phyloP scores from a whole-genome alignment of 1,140 invertebrate genomes.

The Asbolus verrucosus region DNA sequence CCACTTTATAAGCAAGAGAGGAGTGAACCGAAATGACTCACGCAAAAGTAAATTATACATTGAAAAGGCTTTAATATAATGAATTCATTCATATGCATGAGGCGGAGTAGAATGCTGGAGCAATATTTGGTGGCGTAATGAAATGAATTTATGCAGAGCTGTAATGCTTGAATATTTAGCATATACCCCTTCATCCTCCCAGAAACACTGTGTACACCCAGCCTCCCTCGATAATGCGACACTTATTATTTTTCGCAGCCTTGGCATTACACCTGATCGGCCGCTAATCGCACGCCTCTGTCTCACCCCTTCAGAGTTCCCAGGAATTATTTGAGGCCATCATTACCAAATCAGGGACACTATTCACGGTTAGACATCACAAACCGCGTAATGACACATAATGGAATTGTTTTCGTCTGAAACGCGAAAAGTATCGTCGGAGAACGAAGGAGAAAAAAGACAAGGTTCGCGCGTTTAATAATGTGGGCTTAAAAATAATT shows the following conservation, averaged over 20 bases:
- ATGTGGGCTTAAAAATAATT: conserved; percentile 53
- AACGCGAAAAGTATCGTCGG: not conserved
- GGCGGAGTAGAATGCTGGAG: conserved; percentile 68
- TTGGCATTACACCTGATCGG: not conserved
- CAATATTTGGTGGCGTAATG: conserved; percentile 75
- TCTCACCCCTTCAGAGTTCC: too few relatives aligned
- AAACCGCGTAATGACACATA: too few relatives aligned
- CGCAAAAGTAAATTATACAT: conserved; percentile 78
- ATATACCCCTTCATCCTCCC: conserved; percentile 64
- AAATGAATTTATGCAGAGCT: conserved; percentile 76
- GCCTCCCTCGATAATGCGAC: conserved; percentile 44
- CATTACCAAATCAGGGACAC: too few relatives aligned
- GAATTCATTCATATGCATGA: conserved; percentile 77
- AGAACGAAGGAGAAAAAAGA: conserved; percentile 3
- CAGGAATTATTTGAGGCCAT: too few relatives aligned
- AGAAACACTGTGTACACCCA: conserved; percentile 58
- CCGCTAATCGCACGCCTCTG: not conserved
- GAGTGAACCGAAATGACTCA: conserved; percentile 71
- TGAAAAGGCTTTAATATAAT: conserved; percentile 76
- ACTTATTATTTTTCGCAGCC: conserved; percentile 23
- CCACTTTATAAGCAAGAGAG: conserved; percentile 59
- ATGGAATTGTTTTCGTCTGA: too few relatives aligned
- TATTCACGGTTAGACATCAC: too few relatives aligned
- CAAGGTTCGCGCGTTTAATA: conserved; percentile 32
- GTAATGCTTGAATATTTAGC: conserved; percentile 75